Base-by-base conservation (phyloP, 2,113 vertebrate species). In the Malurus alboscapulatus region DNA sequence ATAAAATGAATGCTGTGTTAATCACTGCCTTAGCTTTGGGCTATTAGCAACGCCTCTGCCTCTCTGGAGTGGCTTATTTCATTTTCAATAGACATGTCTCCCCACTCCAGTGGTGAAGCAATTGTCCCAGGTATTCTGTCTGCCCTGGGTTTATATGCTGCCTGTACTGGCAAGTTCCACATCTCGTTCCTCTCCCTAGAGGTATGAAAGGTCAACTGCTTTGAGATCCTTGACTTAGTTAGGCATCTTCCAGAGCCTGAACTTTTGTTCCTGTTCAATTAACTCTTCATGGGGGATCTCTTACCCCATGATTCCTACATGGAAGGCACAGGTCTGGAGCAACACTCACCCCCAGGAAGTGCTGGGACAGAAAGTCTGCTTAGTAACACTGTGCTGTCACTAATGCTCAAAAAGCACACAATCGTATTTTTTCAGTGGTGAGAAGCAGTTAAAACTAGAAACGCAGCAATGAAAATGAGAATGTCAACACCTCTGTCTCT, bases 361-460 rank as follows among this genome's bases (percentile, higher is more conserved):
- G 12, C 59, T 54, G 5, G 19, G 30, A 61, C 12, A 38, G 17
- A 53, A 66, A 50, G 10, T 3, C 73, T 76, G 22, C 45, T 65
- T 48, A 30, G 40, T 22, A 36, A 19, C 44, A 13, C 42, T 13
- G 17, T 14, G 36, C 75, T 77, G 44, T 24, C 54, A 38, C 45
- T 36, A 24, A 22, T 26, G 36, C 47, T 65, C 45, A 50, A 18
- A 87, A 80, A 83, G 5, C 45, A 68, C 48, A 57, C 0, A 0
- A 6, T n/a, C 1, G 0, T 17, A 21, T 59, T 81, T 55, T 42
- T 59, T 42, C 3, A 2, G 58, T 9, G 26, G 27, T 76, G 79
- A 82, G 66, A 87, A 91, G 79, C 4, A 84, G 87, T 76, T 95
- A 92, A 95, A 79, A 50, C 12, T 78, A 68, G 21, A 94, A 92